These are phyloP conservation scores for Pampus argenteus DNA, from an alignment of 2,797 vertebrate species.

Conservation along the genomic window DNA sequence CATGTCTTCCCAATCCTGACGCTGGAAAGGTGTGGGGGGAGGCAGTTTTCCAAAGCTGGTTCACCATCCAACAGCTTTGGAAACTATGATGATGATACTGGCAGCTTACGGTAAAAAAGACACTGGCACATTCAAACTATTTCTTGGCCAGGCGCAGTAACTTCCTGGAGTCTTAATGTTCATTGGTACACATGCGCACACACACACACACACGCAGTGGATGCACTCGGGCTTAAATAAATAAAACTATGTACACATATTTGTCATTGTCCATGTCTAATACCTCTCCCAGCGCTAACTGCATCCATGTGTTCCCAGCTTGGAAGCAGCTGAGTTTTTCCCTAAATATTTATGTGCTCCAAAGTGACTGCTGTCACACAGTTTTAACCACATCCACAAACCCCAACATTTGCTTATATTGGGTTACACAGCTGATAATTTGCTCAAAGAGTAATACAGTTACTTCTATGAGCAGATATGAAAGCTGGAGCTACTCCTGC, in stretches of 20 bases:
- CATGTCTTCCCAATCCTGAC: no score
- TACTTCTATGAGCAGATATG: conserved; percentile 26
- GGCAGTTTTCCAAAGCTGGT: background rate
- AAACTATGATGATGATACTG: background rate
- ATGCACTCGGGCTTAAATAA: conserved; percentile 37
- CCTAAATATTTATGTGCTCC: conserved; percentile 48
- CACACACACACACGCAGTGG: conserved; percentile 12
- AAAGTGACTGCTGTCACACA: conserved; percentile 32
- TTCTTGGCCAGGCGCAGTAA: conserved; percentile 5
- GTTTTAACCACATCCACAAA: conserved; percentile 35
- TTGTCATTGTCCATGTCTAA: conserved; percentile 49
- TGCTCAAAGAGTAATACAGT: conserved; percentile 23
- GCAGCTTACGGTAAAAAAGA: background rate
- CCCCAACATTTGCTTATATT: no score
- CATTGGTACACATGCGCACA: conserved; percentile 1
- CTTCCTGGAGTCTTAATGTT: conserved; percentile 13
- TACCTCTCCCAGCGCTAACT: conserved; percentile 40
- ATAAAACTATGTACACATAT: conserved; percentile 54
- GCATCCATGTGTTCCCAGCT: conserved; percentile 54
- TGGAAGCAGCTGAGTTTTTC: conserved; percentile 45
- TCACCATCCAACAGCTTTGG: background rate
- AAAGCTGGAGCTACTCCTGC: conserved; percentile 23
- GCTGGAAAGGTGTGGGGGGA: background rate
- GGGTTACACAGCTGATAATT: no score
- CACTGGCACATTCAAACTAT: background rate